Evolutionary conservation across 2,888 invertebrate species (phyloP).

Genomic region (Diplazon laetatorius): DNA sequence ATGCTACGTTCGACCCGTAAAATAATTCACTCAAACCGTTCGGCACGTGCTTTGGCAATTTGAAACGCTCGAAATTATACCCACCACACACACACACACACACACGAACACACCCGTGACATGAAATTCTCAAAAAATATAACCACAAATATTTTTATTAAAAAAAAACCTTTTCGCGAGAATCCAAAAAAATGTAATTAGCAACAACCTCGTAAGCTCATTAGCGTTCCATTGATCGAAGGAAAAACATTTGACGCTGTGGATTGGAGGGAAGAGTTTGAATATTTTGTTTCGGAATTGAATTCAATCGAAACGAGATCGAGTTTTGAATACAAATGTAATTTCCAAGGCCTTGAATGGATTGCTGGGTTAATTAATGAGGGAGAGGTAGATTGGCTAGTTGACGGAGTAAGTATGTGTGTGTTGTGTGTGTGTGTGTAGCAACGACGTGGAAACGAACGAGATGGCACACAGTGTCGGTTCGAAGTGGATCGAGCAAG

Average conservation of each 20-base stretch:
- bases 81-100: background rate
- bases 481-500: constrained; percentile 30
- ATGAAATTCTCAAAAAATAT: no score
- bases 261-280: background rate
- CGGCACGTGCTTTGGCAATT: background rate
- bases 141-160: no score
- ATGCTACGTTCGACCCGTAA: constrained; percentile 2
- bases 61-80: background rate
- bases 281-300: constrained; percentile 18
- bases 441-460: background rate
- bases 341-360: constrained; percentile 18
- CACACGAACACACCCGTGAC: no score
- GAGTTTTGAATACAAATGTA: constrained; percentile 21
- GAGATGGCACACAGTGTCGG: constrained; percentile 18
- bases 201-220: background rate
- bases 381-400: constrained; percentile 25
- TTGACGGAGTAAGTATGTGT: no score
- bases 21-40: constrained; percentile 8
- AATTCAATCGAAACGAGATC: background rate
- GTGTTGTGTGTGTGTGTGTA: no score
- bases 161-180: no score
- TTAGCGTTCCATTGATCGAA: no score
- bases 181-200: constrained; percentile 25
- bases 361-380: constrained; percentile 27
- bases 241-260: no score